Evolutionary conservation across 2,113 vertebrate genomes (phyloP), one percentile per base, ranked within the genome.

Genomic region (Marmota flaviventris): DNA sequence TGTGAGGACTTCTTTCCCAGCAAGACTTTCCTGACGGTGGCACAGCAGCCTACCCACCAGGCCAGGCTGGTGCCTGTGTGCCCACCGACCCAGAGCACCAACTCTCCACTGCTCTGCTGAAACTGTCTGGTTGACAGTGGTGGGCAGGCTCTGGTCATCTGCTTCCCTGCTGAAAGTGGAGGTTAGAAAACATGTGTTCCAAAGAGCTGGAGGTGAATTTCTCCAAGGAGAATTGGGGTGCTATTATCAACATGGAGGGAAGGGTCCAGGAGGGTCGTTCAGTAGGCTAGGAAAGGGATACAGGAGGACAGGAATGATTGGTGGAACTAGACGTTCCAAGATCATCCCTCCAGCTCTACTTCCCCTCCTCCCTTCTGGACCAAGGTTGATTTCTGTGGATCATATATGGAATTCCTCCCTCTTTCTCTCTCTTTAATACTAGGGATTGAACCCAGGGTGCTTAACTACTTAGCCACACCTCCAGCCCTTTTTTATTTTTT

Each of bases 21-120:
- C n/a, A n/a, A 29, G 22, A 27, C 58, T 61, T 61, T n/a, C 58
- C n/a, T 4, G 5, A 1, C 2, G 12, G 85, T 14, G 70, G 48
- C 14, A 10, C 53, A 16, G 25, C 0, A 1, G 1, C 32, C n/a
- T 4, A 14, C 58, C 32, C 25, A 0, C 76, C 27, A 10, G 0
- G 25, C 17, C 27, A 1, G 12, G 27, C 63, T 75, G 22, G 9
- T 0, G 2, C 17, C 8, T 10, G 27, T 9, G 76, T 51, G 58
- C 25, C 67, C 48, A 76, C 84, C 17, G 25, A 37, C 0, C 8
- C 37, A 27, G 14, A 37, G 51, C 27, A 18, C 2, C 8, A 8
- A 27, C 67, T 39, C 39, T 25, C 9, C 9, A 10, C 1, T 16
- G 12, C 63, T 61, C 63, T 7, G 8, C 58, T 14, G 10, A 45